Percentiles rank a stretch among this genome's conserved stretches.
These are phyloP conservation scores for Lasiommata megera DNA, from an alignment of 2,888 invertebrate genomes.

Conservation along the genomic window DNA sequence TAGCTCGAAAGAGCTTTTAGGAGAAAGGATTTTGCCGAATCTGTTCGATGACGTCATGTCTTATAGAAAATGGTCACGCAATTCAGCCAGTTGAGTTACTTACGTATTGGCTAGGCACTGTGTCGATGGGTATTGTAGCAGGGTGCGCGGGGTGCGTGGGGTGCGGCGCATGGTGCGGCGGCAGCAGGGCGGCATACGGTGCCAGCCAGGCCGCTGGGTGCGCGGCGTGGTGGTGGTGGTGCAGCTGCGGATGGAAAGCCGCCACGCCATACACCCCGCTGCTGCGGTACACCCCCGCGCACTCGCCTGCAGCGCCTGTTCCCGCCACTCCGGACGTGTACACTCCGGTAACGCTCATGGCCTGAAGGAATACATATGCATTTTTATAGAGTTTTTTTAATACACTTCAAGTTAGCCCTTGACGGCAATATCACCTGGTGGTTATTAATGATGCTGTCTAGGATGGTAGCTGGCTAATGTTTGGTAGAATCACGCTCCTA, in stretches of 20 bases:
- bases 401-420: too few species aligned
- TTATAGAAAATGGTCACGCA: too few species aligned
- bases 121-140: constrained; percentile 70
- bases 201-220: constrained; percentile 72
- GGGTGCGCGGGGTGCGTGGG: constrained; percentile 65
- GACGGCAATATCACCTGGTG: too few species aligned
- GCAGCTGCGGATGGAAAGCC: constrained; percentile 71
- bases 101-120: constrained; percentile 77
- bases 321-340: constrained; percentile 65
- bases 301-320: constrained; percentile 61
- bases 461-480: too few species aligned
- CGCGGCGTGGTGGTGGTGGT: constrained; percentile 69
- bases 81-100: constrained; percentile 41
- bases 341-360: constrained; percentile 73
- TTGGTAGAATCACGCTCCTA: too few species aligned
- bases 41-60: too few species aligned
- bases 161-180: constrained; percentile 61
- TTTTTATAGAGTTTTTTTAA: too few species aligned
- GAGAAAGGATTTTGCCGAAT: too few species aligned
- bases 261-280: constrained; percentile 72
- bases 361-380: constrained; percentile 38
- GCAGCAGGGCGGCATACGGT: constrained; percentile 71
- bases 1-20: too few species aligned
- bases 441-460: too few species aligned
- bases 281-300: constrained; percentile 71